Base-by-base conservation (phyloP, 2,888 invertebrate genomes). In the Cryptus viduatorius region DNA sequence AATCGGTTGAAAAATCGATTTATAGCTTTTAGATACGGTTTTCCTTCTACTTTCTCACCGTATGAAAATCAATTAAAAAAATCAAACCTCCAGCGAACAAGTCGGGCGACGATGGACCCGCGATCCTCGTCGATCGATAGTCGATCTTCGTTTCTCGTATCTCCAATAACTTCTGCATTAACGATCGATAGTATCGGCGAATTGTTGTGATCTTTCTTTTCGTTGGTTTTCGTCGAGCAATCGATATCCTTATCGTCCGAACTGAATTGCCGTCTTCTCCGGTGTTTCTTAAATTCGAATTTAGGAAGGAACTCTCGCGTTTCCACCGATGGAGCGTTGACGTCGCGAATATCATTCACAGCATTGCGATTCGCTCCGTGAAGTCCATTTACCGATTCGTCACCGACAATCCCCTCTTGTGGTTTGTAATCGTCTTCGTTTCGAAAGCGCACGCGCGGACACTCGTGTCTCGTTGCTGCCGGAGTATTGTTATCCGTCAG, bases 371-470 rank as follows among this genome's bases (percentile, higher is more conserved):
- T 61, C 3, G 50, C 10, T 4, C 24, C 12, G 37, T 61, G 42
- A n/a, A 31, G 24, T 24, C 19, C 31, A 16, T 56, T 48, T 1
- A 19, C 56, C 12, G 67, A 46, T 29, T 46, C 42, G 3, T 10
- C n/a, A 8, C 37, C 10, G n/a, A 19, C 19, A 0, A 4, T 5
- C 19, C 16, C 12, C 10, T 64, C 7, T n/a, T 5, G 29, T 10
- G 16, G 3, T 46, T 53, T 44, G 14, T 44, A 69, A 24, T 44
- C 48, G 14, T 75, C 16, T 46, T 86, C 88, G 79, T 88, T 88
- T 83, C 88, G 87, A 79, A 89, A 88, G 72, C 82, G 89, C 79
- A 89, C 89, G 75, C 85, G 87, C 29, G 80, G 78, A 29, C 64
- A 16, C 16, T 71, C 71, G 31, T 64, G n/a, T 4, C 29, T 71